Conservation (phyloP, 2,113 vertebrate species). For the Physeter macrocephalus region DNA sequence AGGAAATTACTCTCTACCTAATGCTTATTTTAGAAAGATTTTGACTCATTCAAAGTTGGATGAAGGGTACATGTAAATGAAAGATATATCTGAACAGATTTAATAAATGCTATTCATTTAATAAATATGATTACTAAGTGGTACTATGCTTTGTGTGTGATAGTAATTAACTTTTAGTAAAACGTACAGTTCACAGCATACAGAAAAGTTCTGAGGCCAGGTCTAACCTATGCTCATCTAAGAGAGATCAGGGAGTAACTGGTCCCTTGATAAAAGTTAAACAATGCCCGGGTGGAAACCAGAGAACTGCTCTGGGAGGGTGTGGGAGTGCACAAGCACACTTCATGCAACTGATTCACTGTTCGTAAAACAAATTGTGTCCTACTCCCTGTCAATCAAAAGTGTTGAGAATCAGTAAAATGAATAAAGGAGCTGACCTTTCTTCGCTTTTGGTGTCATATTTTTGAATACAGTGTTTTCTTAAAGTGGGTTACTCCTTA, state of each 20-base stretch:
- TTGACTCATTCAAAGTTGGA: conserved; percentile 9
- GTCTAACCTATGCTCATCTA: background rate
- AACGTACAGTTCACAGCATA: background rate
- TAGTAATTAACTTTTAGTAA: background rate
- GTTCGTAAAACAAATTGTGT: background rate
- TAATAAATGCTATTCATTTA: background rate
- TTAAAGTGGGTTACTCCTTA: background rate
- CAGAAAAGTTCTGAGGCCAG: background rate
- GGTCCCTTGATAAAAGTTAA: background rate
- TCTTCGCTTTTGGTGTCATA: background rate
- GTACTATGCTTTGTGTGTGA: background rate
- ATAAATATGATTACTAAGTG: background rate
- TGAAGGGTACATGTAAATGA: background rate
- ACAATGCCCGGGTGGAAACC: background rate
- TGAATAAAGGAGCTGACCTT: background rate
- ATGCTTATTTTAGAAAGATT: conserved; percentile 53
- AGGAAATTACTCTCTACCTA: conserved; percentile 51
- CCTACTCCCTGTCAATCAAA: background rate
- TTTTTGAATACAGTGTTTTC: background rate
- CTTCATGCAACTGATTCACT: background rate
- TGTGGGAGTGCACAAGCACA: background rate
- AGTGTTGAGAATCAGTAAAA: background rate
- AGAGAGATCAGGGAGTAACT: background rate
- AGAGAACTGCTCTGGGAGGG: background rate
- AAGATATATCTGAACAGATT: background rate